phyloP scores from a whole-genome alignment of 2,113 vertebrate species.

The Anoura caudifer region DNA sequence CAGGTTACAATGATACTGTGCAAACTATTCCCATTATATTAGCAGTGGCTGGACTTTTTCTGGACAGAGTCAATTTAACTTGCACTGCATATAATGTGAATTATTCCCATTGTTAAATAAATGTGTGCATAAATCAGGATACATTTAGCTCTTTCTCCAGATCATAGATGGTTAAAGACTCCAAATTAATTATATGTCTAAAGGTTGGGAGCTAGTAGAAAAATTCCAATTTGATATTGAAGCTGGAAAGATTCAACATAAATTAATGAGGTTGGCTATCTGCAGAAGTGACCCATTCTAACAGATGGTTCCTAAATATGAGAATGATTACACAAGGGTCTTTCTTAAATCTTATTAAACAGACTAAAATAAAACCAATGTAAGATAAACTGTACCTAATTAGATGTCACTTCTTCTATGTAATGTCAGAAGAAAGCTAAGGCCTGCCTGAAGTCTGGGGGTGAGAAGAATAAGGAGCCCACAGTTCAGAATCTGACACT shows the following conservation, averaged over 20 bases:
- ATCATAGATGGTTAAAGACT: conserved; percentile 1
- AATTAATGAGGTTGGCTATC: conserved; percentile 71
- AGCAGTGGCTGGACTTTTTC: too few species aligned
- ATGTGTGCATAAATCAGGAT: conserved; percentile 9
- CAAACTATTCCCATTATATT: too few species aligned
- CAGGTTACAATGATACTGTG: too few species aligned
- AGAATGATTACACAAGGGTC: conserved; percentile 69
- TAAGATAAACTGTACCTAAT: conserved; percentile 69
- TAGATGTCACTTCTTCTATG: conserved; percentile 52
- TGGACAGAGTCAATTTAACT: not conserved
- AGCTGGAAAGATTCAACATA: conserved; percentile 49
- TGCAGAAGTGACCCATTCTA: conserved; percentile 71
- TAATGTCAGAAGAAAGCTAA: conserved; percentile 39
- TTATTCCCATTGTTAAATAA: not conserved
- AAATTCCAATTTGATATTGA: conserved; percentile 46
- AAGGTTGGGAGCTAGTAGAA: not conserved
- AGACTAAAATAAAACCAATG: conserved; percentile 62
- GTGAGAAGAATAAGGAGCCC: not conserved
- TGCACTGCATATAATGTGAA: not conserved
- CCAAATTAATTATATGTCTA: conserved; percentile 25
- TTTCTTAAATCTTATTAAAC: conserved; percentile 70
- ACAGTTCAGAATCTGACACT: not conserved
- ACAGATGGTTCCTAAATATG: conserved; percentile 72
- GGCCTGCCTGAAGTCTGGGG: not conserved
- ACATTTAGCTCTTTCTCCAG: not conserved